These are phyloP conservation scores for Timema cristinae DNA, from an alignment of 2,888 invertebrate species.

Conservation along the genomic window DNA sequence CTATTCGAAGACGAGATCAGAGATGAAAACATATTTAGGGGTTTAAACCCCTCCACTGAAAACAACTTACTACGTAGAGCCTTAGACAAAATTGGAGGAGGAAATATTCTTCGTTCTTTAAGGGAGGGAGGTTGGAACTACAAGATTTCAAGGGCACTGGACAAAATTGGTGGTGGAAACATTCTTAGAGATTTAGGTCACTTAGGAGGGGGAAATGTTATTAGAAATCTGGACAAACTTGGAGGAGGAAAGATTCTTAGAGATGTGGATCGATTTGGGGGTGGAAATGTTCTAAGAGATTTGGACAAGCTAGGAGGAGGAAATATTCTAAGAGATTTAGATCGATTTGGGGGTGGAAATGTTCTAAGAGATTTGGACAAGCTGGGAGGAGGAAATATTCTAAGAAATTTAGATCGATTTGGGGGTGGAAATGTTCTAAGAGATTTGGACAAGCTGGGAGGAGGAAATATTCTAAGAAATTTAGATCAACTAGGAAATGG, in stretches of 20 bases:
- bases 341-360: constrained; percentile 24
- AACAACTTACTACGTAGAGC: background rate
- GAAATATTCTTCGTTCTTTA: constrained; percentile 38
- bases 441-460: constrained; percentile 23
- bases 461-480: constrained; percentile 19
- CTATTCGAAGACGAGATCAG: constrained; percentile 21
- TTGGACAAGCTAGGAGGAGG: constrained; percentile 25
- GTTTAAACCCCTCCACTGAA: constrained; percentile 35
- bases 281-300: constrained; percentile 29
- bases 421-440: constrained; percentile 30
- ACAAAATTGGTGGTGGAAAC: constrained; percentile 26
- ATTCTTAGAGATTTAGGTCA: constrained; percentile 14
- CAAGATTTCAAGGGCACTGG: constrained; percentile 15
- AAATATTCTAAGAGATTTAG: constrained; percentile 38
- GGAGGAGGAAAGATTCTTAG: constrained; percentile 38
- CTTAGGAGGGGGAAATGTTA: constrained; percentile 35
- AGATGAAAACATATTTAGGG: constrained; percentile 35
- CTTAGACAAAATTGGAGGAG: constrained; percentile 47
- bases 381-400: constrained; percentile 29
- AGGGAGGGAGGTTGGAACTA: background rate
- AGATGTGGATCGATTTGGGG: constrained; percentile 23
- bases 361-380: constrained; percentile 28
- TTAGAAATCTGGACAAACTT: constrained; percentile 26
- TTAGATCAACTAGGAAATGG: constrained; percentile 33
- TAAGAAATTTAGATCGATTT: constrained; percentile 30